Evolutionary conservation across 2,888 invertebrate genomes (phyloP).

Genomic region (Meliscaeva auricollis): DNA sequence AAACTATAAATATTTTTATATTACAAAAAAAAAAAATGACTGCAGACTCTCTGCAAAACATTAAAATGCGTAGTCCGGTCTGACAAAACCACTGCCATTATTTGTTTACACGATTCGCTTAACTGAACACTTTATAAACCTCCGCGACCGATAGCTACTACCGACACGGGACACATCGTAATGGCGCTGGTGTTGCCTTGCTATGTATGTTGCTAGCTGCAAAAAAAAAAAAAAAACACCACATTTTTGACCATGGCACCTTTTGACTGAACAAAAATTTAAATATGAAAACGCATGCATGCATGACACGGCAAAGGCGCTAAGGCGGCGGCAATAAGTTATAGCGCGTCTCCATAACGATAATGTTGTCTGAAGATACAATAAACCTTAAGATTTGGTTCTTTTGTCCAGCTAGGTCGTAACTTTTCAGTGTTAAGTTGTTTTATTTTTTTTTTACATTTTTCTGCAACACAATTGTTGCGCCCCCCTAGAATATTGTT

Average conservation of each 20-base stretch:
- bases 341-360: conserved; percentile 48
- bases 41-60: background rate
- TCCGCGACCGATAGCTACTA: background rate
- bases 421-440: conserved; percentile 17
- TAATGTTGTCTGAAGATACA: conserved; percentile 27
- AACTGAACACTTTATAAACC: conserved; percentile 30
- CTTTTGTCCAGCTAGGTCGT: conserved; percentile 45
- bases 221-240: conserved; percentile 17
- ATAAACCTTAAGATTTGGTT: conserved; percentile 44
- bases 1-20: conserved; percentile 9
- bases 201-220: conserved; percentile 1
- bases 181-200: background rate
- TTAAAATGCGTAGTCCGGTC: conserved; percentile 63
- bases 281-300: conserved; percentile 45
- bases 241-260: conserved; percentile 56
- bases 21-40: conserved; percentile 16
- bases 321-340: conserved; percentile 47
- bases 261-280: conserved; percentile 32
- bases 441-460: background rate
- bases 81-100: conserved; percentile 56
- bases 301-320: conserved; percentile 47
- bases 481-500: conserved; percentile 3
- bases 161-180: too few relatives aligned
- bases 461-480: background rate
- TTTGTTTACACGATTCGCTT: conserved; percentile 55